Percentiles rank a stretch among this genome's conserved stretches.
Conservation (phyloP, 2,797 vertebrate genomes). For the Sebastiscus albofasciatus region DNA sequence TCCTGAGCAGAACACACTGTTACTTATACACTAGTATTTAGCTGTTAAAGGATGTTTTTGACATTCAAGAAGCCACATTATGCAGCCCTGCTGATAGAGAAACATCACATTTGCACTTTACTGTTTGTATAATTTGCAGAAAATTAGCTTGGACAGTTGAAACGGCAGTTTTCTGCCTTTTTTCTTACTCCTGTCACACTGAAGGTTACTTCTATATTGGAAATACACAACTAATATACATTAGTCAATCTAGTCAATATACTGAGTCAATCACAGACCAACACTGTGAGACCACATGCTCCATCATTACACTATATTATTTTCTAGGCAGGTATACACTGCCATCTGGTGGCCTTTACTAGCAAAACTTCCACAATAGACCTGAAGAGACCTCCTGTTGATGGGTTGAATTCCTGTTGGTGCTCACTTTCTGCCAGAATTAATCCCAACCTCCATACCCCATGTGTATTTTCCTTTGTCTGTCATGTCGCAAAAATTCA, state of each 20-base stretch:
- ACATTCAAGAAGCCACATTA: neutral
- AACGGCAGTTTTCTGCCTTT: neutral
- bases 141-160: neutral
- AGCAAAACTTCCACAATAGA: neutral
- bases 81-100: neutral
- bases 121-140: neutral
- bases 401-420: neutral
- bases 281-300: neutral
- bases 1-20: neutral
- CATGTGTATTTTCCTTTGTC: neutral
- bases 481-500: neutral
- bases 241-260: neutral
- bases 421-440: neutral
- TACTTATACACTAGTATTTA: neutral
- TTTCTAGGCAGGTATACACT: conserved; percentile 10
- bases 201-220: neutral
- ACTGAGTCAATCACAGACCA: neutral
- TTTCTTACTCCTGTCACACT: neutral
- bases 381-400: neutral
- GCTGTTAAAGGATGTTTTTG: neutral
- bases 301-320: neutral
- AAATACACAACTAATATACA: neutral
- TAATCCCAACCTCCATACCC: neutral
- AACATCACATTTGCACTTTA: neutral
- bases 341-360: conserved; percentile 55